Conservation (phyloP, 2,888 invertebrate genomes). For the Andrena fulva region DNA sequence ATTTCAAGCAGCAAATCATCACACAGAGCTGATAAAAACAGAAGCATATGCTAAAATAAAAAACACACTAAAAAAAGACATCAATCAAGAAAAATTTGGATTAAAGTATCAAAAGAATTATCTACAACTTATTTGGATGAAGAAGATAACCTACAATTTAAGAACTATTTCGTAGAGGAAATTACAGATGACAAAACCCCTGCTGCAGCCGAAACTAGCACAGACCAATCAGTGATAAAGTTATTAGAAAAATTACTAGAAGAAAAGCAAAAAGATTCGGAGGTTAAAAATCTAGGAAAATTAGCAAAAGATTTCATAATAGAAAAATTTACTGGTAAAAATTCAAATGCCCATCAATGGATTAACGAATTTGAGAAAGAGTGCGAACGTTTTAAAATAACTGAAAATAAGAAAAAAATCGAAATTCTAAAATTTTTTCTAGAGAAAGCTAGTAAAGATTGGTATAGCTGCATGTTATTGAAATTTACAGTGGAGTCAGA, state of each 20-base stretch:
- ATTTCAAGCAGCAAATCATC: neutral
- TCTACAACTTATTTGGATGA: slow-evolving; percentile 1
- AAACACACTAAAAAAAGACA: slow-evolving; percentile 11
- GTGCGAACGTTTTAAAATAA: slow-evolving; percentile 23
- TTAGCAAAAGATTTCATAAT: slow-evolving; percentile 12
- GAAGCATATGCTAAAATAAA: slow-evolving; percentile 4
- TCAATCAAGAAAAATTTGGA: slow-evolving; percentile 13
- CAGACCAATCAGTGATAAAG: slow-evolving; percentile 1
- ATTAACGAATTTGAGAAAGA: slow-evolving; percentile 23
- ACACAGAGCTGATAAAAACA: neutral
- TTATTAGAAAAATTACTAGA: slow-evolving; percentile 27
- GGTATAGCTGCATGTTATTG: slow-evolving; percentile 68
- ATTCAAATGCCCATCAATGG: slow-evolving; percentile 25
- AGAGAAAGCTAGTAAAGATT: slow-evolving; percentile 60
- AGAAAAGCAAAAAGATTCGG: slow-evolving; percentile 22
- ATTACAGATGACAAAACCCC: neutral
- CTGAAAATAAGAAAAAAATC: slow-evolving; percentile 58
- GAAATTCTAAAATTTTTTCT: slow-evolving; percentile 63
- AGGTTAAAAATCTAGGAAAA: slow-evolving; percentile 1
- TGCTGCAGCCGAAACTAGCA: neutral
- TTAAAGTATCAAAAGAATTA: neutral
- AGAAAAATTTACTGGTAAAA: slow-evolving; percentile 22
- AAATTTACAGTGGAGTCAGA: slow-evolving; percentile 63
- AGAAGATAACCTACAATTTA: neutral
- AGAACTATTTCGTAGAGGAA: slow-evolving; percentile 5